Evolutionary conservation across 2,888 invertebrate species (phyloP), one percentile per base, ranked within the genome.

Genomic region (Petrolisthes manimaculis): DNA sequence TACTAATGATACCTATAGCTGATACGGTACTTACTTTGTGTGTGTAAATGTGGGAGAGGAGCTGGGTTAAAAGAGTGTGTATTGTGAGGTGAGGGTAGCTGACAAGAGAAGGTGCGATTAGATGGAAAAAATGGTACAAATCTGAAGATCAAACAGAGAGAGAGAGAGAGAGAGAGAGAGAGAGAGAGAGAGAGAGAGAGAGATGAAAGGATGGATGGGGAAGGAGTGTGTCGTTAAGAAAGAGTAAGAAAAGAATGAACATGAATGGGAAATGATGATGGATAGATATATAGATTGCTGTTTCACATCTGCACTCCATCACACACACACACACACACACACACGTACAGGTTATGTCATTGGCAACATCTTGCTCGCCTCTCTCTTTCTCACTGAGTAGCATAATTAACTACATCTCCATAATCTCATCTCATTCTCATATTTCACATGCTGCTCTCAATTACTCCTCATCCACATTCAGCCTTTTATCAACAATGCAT

Each of bases 231-330:
- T 14, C 37, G 37, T 37, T 14, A 18, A 24, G 71, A 71, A 71
- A 71, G 2, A 18, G n/a, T 0, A 24, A n/a, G 24, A 18, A 71
- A 71, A 24, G 8, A 5, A n/a, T 6, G 5, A 6, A 0, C 3
- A 14, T n/a, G 71, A 71, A 71, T 6, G 71, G n/a, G 71, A 71
- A 71, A 71, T 71, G 24, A 71, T 71, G 71, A 24, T 21, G n/a
- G 24, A 8, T 67, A 37, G 37, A 37, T 37, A 37, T 1, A 37
- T 37, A 37, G 37, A 37, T 37, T 37, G 37, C 37, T 37, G 37
- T 37, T 37, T 37, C 37, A 37, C 37, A 37, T 37, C 37, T 37
- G 37, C 37, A 37, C 1, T 37, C 37, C 37, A 37, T 37, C 37
- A 1, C 37, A 37, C 37, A 37, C 37, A 37, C 37, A 37, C 37